Evolutionary conservation across 1,140 invertebrate genomes (phyloP), one percentile per base, ranked within the genome.

Genomic region (Harlomillsia oculata): DNA sequence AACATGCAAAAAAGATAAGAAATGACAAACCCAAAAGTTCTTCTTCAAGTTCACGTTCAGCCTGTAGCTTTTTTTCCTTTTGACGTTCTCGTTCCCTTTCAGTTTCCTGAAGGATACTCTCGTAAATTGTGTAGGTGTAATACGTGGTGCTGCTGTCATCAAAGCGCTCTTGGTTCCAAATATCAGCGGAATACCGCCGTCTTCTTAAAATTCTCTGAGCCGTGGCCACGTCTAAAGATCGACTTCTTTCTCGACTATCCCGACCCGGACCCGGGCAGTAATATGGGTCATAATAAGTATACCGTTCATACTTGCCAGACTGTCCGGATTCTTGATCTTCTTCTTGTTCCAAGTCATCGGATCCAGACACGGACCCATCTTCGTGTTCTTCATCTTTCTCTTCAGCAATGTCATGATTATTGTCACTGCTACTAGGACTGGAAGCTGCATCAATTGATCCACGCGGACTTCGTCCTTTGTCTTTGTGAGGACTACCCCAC

Each of bases 121-220:
- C 52, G 28, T 63, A 60, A 16, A 60, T 63, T 5, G 62, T 63
- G 40, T 62, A 59, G 0, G 60, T 56, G 13, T 60, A 30, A 41
- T 48, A 52, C 37, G 49, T 61, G 9, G 53, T 29, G 4, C 48
- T 56, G 11, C 30, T 29, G 11, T 61, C 59, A 13, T 32, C 39
- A 8, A 36, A 20, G 8, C 48, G 23, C 13, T 45, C 16, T 18
- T 52, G 21, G 9, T 21, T 32, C 5, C 28, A 36, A 41, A 44
- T 45, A 20, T 57, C 59, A 23, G 34, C 57, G 4, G 57, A 63
- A 32, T 48, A 48, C 13, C 50, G 44, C 18, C 62, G 41, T 25
- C 56, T 18, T 18, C 44, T 25, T 26, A 53, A 26, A 21, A 45
- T 34, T 25, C 39, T 36, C 1, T 50, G 32, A 20, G 44, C 6